Base-by-base conservation (phyloP, 2,113 vertebrate genomes). In the Psittacula cyanocephala region DNA sequence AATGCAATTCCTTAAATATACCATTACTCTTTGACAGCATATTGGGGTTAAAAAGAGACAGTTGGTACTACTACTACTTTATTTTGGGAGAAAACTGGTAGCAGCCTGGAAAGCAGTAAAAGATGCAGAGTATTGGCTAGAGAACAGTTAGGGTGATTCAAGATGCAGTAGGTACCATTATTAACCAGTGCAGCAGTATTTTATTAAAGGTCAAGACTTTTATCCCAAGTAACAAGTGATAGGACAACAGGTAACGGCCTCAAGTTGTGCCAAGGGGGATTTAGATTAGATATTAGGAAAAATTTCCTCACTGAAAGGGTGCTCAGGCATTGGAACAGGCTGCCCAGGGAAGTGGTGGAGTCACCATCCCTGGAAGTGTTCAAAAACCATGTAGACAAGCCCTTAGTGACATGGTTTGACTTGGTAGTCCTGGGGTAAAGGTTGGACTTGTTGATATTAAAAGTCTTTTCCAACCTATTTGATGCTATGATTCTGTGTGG, bases 41-140 rank as follows among this genome's bases (percentile, higher is more conserved):
- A 62, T 6, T 2, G 3, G 29, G 28, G 28, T 63, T 77, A 47
- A 79, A 91, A 52, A 70, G 37, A 75, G 83, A 60, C 6, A 49
- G 12, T 33, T 7, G 16, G 6, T 29, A 25, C 22, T 29, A 20
- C 17, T 24, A 7, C 23, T 67, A 3, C 19, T 74, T 46, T 80
- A 13, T 70, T 91, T 23, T 25, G 7, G 8, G 25, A 16, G 24
- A 33, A 74, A 91, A 68, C 35, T 19, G 35, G 9, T 44, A 86
- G 60, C 23, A 47, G 22, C 31, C 25, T 49, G 47, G 35, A 70
- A 44, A 86, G 65, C 23, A 31, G 33, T 0, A 78, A 76, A 28
- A 81, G 50, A 68, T 0, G 0, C 24, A 59, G 44, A 70, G 6
- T 7, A 14, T 4, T 18, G 27, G 29, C 31, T 25, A 47, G 24